Evolutionary conservation across 2,797 vertebrate species (phyloP), one percentile per base, ranked within the genome.

Genomic region (Acomys russatus): DNA sequence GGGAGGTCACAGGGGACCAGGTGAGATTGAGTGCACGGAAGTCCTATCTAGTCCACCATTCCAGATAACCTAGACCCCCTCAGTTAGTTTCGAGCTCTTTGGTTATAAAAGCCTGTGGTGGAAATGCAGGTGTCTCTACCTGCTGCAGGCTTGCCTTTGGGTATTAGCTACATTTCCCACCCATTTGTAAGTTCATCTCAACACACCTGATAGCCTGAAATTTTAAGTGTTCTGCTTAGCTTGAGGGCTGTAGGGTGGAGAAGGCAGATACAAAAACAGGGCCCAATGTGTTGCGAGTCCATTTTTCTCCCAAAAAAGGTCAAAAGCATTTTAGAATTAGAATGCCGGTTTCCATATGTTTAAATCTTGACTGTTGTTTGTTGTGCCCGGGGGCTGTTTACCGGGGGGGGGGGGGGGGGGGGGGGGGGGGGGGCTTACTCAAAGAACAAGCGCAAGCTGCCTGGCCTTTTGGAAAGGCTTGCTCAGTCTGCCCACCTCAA

Each of bases 101-200:
- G 59, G 64, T 70, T 70, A 70, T 70, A 25, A 70, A 54, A 22
- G 12, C 4, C 20, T 15, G 7, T n/a, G 7, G 25, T 25, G 44
- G 30, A 70, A n/a, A 70, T 70, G 83, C 30, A 51, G 44, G 54
- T 23, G 64, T 12, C 2, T 18, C 63, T 28, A 68, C 28, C 82
- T 1, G 61, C 23, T 18, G 15, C 30, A 17, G 64, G 23, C 14
- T 17, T 56, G 90, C 38, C 61, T 64, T 33, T 33, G 33, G 64
- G 6, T 5, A 38, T 0, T 25, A 54, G 30, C 33, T 6, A 0
- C 1, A 44, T 23, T 74, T 85, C 22, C 6, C 7, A 12, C 17
- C 8, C 35, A n/a, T 73, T 73, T 38, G 70, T 88, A 74, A 88
- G 59, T 88, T 88, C 51, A 71, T 73, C 59, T 87, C 85, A 56